These are phyloP conservation scores for Psittacula echo DNA, from an alignment of 2,797 vertebrate species.

Conservation along the genomic window DNA sequence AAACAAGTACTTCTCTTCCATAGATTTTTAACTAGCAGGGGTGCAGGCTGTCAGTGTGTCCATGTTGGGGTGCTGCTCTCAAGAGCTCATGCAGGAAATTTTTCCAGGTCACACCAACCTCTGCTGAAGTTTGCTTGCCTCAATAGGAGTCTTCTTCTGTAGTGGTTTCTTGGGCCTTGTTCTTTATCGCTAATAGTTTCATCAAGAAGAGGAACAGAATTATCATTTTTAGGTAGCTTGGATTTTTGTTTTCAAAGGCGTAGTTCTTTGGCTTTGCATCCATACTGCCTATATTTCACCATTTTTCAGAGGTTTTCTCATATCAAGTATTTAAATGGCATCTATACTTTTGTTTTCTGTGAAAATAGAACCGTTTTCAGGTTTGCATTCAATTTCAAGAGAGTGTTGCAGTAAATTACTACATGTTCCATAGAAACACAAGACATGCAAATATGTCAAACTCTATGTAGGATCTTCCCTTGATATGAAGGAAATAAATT, in stretches of 20 bases:
- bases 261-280: neutral
- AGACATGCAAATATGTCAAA: neutral
- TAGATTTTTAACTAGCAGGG: neutral
- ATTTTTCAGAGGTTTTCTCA: neutral
- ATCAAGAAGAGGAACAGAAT: neutral
- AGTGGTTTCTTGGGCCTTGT: neutral
- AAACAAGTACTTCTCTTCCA: neutral
- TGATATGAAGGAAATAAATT: neutral
- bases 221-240: neutral
- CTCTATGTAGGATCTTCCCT: neutral
- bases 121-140: neutral
- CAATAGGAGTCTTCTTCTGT: neutral
- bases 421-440: neutral
- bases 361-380: neutral
- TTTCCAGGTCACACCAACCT: neutral
- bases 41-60: neutral
- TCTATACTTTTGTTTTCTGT: neutral
- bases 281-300: neutral
- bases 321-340: neutral
- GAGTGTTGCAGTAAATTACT: neutral
- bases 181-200: fast-evolving
- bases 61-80: neutral
- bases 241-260: neutral
- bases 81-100: neutral
- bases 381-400: neutral